A percentile compares a stretch with the other conserved stretches of the same genome.
phyloP scores from a whole-genome alignment of 2,113 vertebrate genomes.

The Centropus unirufus region DNA sequence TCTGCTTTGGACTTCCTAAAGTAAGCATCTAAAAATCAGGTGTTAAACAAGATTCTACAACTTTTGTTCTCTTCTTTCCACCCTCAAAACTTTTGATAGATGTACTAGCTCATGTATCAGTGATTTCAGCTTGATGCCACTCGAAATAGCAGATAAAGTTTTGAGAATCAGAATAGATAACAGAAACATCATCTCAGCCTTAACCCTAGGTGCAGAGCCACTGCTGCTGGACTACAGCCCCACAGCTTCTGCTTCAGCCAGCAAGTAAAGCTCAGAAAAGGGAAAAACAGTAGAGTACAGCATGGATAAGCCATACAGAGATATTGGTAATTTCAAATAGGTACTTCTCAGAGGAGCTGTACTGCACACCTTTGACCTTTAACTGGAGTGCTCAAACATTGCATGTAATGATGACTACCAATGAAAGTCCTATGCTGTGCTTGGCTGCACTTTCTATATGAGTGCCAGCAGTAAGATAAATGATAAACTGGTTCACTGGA shows the following conservation, averaged over 20 bases:
- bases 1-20: not conserved
- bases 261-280: constrained; percentile 6
- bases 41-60: not conserved
- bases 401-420: constrained; percentile 81
- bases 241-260: not conserved
- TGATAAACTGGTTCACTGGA: constrained; percentile 86
- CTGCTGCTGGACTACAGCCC: not conserved
- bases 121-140: not conserved
- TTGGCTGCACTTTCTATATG: constrained; percentile 86
- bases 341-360: constrained; percentile 70
- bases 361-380: constrained; percentile 79
- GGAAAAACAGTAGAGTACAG: not conserved
- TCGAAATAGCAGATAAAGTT: not conserved
- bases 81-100: not conserved
- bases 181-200: not conserved
- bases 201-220: not conserved
- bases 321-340: constrained; percentile 64
- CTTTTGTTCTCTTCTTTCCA: not conserved
- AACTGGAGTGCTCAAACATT: constrained; percentile 75
- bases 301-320: constrained; percentile 19
- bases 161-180: not conserved
- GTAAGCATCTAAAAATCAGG: not conserved
- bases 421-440: constrained; percentile 81
- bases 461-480: constrained; percentile 88
- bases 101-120: not conserved